Base-by-base conservation (phyloP, 2,113 vertebrate genomes). In the Saguinus imperator region DNA sequence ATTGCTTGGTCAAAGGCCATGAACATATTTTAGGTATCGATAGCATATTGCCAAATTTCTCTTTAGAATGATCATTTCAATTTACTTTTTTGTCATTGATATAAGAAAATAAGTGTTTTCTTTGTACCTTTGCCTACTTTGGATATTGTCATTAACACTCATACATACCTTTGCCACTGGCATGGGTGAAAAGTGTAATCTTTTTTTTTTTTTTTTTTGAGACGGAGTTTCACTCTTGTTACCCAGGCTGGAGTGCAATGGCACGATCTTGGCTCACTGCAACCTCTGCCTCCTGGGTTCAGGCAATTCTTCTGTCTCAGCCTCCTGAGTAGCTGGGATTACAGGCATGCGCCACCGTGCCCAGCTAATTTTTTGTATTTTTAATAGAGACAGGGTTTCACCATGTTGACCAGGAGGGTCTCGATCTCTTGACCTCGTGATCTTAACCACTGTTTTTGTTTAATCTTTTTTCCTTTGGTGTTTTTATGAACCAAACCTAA, bases 401-500 rank as follows among this genome's bases (percentile, higher is more conserved):
- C 43, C 43, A 43, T 43, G 43, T 43, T 43, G 43, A 43, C 43
- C 43, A 43, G 43, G 43, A 43, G 3, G 43, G 43, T 43, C 43
- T 43, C 43, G 43, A 43, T 43, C 43, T 43, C 43, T 43, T 43
- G 43, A 43, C 43, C 43, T 43, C 43, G 43, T 43, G 43, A 43
- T 43, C 17, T 85, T 85, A 58, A 64, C 16, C 58, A 27, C 11
- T 92, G 7, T 84, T 94, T 89, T 83, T 73, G 12, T 93, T 94
- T 91, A 92, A 14, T 48, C 10, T n/a, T n/a, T 64, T 79, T 50
- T n/a, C 8, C 23, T 17, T 8, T n/a, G 13, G 8, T 89, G 37
- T 68, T 91, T 94, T 89, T 93, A 32, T 92, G 86, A 94, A 29
- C 27, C 70, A 50, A 27, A 55, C 61, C 57, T 81, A 37, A 77